phyloP scores from a whole-genome alignment of 2,888 invertebrate genomes.

The Synanthedon tipuliformis region DNA sequence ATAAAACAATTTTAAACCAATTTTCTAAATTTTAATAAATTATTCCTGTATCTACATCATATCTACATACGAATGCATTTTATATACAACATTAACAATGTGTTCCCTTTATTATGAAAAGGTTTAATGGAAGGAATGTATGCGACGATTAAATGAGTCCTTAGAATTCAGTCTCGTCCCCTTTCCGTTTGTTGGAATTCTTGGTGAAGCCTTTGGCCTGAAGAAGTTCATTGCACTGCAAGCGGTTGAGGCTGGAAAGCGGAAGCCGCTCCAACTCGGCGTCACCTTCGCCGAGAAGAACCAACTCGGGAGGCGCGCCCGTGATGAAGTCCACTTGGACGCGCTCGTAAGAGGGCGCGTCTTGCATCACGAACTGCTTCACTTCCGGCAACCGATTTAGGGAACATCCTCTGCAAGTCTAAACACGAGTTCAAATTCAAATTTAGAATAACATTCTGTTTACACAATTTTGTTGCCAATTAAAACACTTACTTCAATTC shows the following conservation, averaged over 20 bases:
- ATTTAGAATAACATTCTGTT: neutral
- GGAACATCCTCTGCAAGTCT: constrained; percentile 77
- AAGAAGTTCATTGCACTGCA: constrained; percentile 77
- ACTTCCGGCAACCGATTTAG: constrained; percentile 76
- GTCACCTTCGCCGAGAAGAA: constrained; percentile 68
- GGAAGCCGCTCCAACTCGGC: constrained; percentile 73
- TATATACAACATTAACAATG: too few species aligned
- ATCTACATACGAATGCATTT: too few species aligned
- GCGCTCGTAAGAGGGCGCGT: constrained; percentile 72
- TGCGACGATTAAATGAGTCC: neutral
- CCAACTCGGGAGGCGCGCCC: constrained; percentile 74
- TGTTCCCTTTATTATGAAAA: too few species aligned
- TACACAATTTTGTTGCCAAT: neutral
- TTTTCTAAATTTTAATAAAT: neutral
- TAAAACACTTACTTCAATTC: constrained; percentile 47
- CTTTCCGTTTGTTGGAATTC: constrained; percentile 26
- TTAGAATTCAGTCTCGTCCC: constrained; percentile 52
- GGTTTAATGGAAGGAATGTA: constrained; percentile 6
- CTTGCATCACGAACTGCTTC: constrained; percentile 75
- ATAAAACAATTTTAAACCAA: constrained; percentile 9
- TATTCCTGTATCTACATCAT: too few species aligned
- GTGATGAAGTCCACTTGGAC: constrained; percentile 75
- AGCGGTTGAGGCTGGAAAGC: constrained; percentile 66
- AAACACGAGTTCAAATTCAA: constrained; percentile 3
- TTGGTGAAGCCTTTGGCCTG: constrained; percentile 70